phyloP scores from a whole-genome alignment of 2,888 invertebrate species.

The Strigamia transsilvanica region DNA sequence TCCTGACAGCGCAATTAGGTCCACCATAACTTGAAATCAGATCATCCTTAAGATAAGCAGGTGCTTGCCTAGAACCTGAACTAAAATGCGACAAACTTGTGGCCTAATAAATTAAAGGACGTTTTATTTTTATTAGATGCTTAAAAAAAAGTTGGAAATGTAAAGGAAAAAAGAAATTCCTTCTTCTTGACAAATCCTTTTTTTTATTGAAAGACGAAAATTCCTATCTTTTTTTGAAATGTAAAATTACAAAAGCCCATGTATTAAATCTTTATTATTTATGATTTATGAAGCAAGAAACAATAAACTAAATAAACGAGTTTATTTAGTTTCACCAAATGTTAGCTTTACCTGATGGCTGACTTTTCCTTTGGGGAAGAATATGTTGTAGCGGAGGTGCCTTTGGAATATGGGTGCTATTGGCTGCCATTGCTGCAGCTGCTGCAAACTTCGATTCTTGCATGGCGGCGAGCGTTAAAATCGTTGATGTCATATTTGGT shows the following conservation, averaged over 20 bases:
- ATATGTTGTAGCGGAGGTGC: conserved; percentile 50
- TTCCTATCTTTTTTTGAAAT: neutral
- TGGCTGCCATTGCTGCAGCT: conserved; percentile 52
- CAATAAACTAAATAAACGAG: neutral
- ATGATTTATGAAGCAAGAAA: too few species aligned
- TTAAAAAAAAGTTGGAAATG: neutral
- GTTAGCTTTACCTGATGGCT: conserved; percentile 51
- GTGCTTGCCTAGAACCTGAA: conserved; percentile 37
- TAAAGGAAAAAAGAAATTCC: conserved; percentile 27
- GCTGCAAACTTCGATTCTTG: conserved; percentile 54
- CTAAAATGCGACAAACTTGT: conserved; percentile 38
- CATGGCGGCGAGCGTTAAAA: conserved; percentile 55
- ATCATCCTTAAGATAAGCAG: conserved; percentile 49
- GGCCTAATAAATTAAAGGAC: conserved; percentile 49
- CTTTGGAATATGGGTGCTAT: conserved; percentile 1
- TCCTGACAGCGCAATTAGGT: conserved; percentile 48
- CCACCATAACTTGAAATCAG: conserved; percentile 47
- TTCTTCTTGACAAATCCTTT: conserved; percentile 28
- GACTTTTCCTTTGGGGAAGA: conserved; percentile 25
- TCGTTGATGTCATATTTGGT: conserved; percentile 55
- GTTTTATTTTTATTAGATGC: conserved; percentile 27
- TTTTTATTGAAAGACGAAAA: neutral
- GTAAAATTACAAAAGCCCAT: neutral
- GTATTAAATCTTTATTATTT: too few species aligned
- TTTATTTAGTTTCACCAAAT: neutral